A percentile compares a stretch with the other conserved stretches of the same genome.
phyloP scores from a whole-genome alignment of 37 sponge, comb jelly and placozoan species.

The Aplysina aerophoba region DNA sequence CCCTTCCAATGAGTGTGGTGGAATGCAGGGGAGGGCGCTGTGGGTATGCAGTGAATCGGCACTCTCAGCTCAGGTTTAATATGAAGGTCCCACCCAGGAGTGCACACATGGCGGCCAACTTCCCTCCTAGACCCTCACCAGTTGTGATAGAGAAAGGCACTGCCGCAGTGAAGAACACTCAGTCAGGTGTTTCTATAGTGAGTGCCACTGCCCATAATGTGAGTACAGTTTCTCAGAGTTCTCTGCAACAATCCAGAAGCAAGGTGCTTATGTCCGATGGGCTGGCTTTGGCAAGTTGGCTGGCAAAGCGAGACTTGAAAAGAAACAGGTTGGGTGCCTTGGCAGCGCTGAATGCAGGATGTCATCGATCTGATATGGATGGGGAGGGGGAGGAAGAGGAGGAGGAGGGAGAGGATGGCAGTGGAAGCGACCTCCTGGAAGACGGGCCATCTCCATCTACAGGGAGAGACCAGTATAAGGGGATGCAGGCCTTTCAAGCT shows the following conservation, averaged over 20 bases:
- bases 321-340: not conserved
- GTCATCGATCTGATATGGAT: too few species aligned
- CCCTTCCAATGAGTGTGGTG: constrained; percentile 14
- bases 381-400: too few species aligned
- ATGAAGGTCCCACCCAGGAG: constrained; percentile 30
- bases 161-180: not conserved
- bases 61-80: constrained; percentile 60
- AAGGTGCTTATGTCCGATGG: constrained; percentile 20
- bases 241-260: constrained; percentile 3
- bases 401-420: too few species aligned
- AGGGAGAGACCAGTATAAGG: too few species aligned
- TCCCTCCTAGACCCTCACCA: constrained; percentile 57
- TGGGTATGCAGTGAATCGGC: constrained; percentile 33
- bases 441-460: too few species aligned
- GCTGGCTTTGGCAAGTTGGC: constrained; percentile 59
- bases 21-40: constrained; percentile 24
- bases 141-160: constrained; percentile 52
- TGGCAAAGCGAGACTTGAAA: constrained; percentile 59
- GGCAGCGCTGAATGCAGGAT: not conserved
- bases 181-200: not conserved
- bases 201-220: not conserved
- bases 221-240: not conserved
- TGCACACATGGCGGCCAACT: constrained; percentile 31
- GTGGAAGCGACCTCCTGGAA: too few species aligned
- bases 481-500: too few species aligned